Evolutionary conservation across 2,113 vertebrate genomes (phyloP).

Genomic region (Cyanistes caeruleus): DNA sequence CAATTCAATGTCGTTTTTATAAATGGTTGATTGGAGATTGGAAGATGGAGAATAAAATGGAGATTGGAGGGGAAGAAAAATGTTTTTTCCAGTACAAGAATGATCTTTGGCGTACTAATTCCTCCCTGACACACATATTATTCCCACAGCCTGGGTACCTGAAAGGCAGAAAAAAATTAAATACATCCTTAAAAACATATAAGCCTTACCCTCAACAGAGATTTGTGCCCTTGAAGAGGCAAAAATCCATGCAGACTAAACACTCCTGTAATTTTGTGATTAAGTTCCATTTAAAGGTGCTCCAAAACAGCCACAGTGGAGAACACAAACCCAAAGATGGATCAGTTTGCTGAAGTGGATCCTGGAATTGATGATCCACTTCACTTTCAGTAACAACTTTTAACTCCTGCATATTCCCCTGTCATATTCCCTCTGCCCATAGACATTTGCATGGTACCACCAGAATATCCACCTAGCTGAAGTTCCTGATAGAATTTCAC

Average conservation of each 20-base stretch:
- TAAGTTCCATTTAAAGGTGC: not conserved
- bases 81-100: not conserved
- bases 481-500: not conserved
- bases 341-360: not conserved
- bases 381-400: not conserved
- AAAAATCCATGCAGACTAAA: not conserved
- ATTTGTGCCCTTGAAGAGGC: not conserved
- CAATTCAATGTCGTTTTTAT: not conserved
- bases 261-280: not conserved
- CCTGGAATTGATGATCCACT: not conserved
- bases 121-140: not conserved
- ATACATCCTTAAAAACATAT: not conserved
- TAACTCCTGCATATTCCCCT: not conserved
- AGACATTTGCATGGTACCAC: not conserved
- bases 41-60: not conserved
- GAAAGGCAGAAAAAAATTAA: not conserved
- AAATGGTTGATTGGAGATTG: not conserved
- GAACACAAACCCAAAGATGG: not conserved
- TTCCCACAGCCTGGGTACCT: not conserved
- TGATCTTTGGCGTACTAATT: not conserved
- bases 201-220: not conserved
- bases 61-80: not conserved
- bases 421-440: not conserved
- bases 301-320: not conserved
- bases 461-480: not conserved